Evolutionary conservation across 2,113 vertebrate species (phyloP).

Genomic region (Nerophis lumbriciformis): DNA sequence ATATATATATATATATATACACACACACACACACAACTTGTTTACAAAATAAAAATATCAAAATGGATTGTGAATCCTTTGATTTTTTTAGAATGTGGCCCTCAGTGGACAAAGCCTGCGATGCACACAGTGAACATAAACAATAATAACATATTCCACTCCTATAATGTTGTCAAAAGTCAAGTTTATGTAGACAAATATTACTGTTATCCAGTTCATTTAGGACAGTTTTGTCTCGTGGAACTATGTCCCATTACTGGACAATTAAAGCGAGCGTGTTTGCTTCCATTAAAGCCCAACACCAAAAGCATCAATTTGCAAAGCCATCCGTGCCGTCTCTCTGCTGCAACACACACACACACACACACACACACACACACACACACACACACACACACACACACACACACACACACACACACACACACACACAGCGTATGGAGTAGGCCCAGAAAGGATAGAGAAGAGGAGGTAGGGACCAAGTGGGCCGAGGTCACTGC

Average conservation of each 20-base stretch:
- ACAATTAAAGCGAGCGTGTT: too few species aligned
- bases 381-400: not conserved
- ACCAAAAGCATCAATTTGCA: slow-evolving; percentile 9
- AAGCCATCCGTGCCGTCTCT: not conserved
- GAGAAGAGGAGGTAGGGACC: slow-evolving; percentile 44
- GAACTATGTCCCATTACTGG: not conserved
- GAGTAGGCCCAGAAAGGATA: slow-evolving; percentile 26
- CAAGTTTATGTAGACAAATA: not conserved
- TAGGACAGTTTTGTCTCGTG: too few species aligned
- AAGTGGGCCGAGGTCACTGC: slow-evolving; percentile 44
- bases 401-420: not conserved
- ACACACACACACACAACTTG: too few species aligned
- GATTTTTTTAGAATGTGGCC: too few species aligned
- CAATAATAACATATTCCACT: not conserved
- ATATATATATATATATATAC: too few species aligned
- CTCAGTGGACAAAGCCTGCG: too few species aligned
- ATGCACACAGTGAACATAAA: not conserved
- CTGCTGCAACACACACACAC: not conserved
- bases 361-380: not conserved
- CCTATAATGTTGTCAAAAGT: too few species aligned
- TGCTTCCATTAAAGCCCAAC: not conserved
- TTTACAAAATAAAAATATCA: too few species aligned
- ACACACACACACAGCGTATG: not conserved
- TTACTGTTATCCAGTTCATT: not conserved
- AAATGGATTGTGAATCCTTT: too few species aligned